Percentiles rank a stretch among this genome's conserved stretches.
Evolutionary conservation across 2,797 vertebrate species (phyloP).

Genomic region (Sphenodon punctatus): DNA sequence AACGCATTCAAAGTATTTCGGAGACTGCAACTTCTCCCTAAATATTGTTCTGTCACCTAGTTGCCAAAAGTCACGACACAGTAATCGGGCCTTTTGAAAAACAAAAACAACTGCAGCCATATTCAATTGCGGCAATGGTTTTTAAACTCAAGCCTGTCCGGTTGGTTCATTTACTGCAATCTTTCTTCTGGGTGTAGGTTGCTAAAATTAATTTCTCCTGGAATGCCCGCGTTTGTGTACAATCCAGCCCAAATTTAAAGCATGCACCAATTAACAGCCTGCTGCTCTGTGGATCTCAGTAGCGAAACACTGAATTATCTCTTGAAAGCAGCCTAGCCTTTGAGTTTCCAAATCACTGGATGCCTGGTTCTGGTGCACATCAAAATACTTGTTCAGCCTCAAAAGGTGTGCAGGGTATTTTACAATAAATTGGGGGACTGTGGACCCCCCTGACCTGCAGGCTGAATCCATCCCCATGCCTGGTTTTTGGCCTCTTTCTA

Average conservation of each 20-base stretch:
- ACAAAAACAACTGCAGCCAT: too few species aligned
- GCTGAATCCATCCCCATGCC: too few species aligned
- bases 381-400: fast-evolving
- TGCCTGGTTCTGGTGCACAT: not conserved
- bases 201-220: constrained; percentile 45
- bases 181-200: constrained; percentile 21
- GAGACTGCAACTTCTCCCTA: constrained; percentile 9
- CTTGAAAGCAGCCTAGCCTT: not conserved
- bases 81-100: constrained; percentile 26
- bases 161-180: not conserved
- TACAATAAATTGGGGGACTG: too few species aligned
- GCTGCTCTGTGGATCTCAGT: not conserved
- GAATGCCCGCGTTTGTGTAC: constrained; percentile 41
- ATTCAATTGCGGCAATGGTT: too few species aligned
- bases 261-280: not conserved
- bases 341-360: not conserved
- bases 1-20: constrained; percentile 37
- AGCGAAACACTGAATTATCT: not conserved
- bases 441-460: too few species aligned
- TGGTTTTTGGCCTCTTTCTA: too few species aligned
- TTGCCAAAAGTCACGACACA: constrained; percentile 42
- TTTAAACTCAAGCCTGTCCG: too few species aligned
- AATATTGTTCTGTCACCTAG: constrained; percentile 28
- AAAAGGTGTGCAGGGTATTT: not conserved
- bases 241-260: constrained; percentile 47